These are phyloP conservation scores for Corella eumyota DNA, from an alignment of 23 tunicate species.

Conservation along the genomic window DNA sequence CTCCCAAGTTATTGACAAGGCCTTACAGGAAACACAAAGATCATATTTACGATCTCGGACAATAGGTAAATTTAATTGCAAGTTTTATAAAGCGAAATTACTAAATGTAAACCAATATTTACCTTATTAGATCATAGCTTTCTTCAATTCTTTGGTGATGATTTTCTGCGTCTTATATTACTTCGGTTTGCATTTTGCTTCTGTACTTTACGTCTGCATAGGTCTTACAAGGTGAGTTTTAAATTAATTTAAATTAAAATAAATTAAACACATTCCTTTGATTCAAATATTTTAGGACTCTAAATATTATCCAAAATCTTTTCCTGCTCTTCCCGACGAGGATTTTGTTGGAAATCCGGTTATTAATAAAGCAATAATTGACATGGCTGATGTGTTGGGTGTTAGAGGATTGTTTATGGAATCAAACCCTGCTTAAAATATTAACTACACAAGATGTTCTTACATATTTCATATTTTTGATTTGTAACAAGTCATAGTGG, in stretches of 20 bases:
- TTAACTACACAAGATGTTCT: too few relatives aligned
- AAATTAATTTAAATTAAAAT: background rate
- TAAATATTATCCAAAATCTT: constrained; percentile 31
- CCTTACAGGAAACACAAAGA: constrained; percentile 46
- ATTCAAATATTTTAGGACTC: constrained; percentile 22
- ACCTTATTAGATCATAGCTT: constrained; percentile 50
- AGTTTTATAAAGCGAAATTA: background rate
- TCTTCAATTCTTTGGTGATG: constrained; percentile 71
- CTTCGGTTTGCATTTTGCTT: constrained; percentile 72
- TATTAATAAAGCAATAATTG: constrained; percentile 42
- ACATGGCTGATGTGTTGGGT: constrained; percentile 62
- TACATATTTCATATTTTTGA: too few relatives aligned
- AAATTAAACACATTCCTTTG: background rate
- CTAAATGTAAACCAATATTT: background rate
- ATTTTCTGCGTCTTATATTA: constrained; percentile 56
- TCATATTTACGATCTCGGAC: constrained; percentile 50
- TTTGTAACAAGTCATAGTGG: too few relatives aligned
- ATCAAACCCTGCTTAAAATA: constrained; percentile 12
- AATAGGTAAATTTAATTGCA: constrained; percentile 21
- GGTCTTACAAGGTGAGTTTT: constrained; percentile 46
- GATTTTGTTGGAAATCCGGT: constrained; percentile 67
- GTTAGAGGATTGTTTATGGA: constrained; percentile 50
- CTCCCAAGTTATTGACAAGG: constrained; percentile 28
- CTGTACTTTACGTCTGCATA: constrained; percentile 49
- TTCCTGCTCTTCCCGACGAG: constrained; percentile 54